Conservation (phyloP, 2,113 vertebrate species). For the Ailuropoda melanoleuca region DNA sequence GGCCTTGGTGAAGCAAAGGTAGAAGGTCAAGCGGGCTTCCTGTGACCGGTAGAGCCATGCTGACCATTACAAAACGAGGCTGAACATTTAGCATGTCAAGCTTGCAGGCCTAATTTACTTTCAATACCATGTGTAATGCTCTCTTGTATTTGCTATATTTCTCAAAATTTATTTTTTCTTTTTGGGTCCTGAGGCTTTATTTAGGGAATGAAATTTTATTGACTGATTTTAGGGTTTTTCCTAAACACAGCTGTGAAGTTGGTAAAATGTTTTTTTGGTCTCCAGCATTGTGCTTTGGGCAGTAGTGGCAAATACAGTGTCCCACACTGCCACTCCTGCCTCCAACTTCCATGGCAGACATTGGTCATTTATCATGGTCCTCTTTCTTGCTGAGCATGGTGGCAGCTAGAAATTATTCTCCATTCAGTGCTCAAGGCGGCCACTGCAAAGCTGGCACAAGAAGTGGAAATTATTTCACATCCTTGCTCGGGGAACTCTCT, state of each 20-base stretch:
- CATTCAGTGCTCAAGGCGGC: not conserved
- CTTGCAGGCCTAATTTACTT: not conserved
- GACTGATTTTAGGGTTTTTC: not conserved
- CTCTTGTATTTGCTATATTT: not conserved
- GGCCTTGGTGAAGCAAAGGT: not conserved
- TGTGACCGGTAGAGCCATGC: not conserved
- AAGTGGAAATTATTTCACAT: constrained; percentile 6
- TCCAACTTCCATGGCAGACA: not conserved
- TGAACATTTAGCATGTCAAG: not conserved
- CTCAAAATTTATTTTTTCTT: not conserved
- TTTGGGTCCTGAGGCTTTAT: not conserved
- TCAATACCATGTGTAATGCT: not conserved
- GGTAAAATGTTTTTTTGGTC: not conserved
- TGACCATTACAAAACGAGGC: not conserved
- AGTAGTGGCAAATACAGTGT: not conserved
- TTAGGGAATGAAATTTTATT: not conserved
- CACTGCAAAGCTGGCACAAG: not conserved
- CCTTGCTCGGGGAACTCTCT: not conserved
- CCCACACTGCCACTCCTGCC: not conserved
- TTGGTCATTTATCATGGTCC: not conserved
- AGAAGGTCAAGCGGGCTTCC: not conserved
- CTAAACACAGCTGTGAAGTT: not conserved
- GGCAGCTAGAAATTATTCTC: constrained; percentile 46
- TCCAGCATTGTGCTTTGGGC: not conserved
- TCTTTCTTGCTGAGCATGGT: constrained; percentile 2